phyloP scores from a whole-genome alignment of 2,888 invertebrate species.

The Kuschelorhynchus macadamiae region DNA sequence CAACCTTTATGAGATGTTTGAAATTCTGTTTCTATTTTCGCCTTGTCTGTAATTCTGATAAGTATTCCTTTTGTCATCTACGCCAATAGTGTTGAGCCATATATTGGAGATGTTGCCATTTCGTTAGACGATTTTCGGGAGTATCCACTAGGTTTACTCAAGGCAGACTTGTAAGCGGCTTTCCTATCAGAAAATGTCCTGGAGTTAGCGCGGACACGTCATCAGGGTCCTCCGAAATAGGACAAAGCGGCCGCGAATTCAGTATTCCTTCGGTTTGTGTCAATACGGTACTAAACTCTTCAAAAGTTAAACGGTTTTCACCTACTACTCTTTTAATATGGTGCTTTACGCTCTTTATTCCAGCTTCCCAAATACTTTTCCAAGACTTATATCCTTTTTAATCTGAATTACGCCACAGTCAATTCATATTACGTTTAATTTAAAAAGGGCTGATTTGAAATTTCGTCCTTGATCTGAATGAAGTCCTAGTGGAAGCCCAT shows the following conservation, averaged over 20 bases:
- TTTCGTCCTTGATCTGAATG: too few species aligned
- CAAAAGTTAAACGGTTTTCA: too few species aligned
- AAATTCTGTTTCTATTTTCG: conserved; percentile 36
- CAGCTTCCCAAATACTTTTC: too few species aligned
- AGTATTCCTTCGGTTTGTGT: conserved; percentile 53
- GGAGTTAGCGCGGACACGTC: conserved; percentile 43
- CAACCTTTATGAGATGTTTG: conserved; percentile 16
- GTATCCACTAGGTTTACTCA: conserved; percentile 16
- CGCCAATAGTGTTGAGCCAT: conserved; percentile 43
- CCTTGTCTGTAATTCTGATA: conserved; percentile 35
- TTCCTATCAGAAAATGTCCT: conserved; percentile 54
- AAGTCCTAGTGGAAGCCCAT: too few species aligned
- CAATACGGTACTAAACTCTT: conserved; percentile 42
- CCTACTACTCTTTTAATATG: too few species aligned
- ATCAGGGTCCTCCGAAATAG: conserved; percentile 36
- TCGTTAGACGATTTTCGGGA: conserved; percentile 14
- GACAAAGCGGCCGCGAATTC: conserved; percentile 54
- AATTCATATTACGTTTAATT: too few species aligned
- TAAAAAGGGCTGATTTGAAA: too few species aligned
- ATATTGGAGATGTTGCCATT: conserved; percentile 30
- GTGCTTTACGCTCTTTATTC: too few species aligned
- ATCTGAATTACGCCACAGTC: too few species aligned
- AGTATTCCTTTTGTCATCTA: conserved; percentile 40
- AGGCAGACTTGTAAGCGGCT: conserved; percentile 51
- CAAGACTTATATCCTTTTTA: too few species aligned